Evolutionary conservation across 1,140 invertebrate genomes (phyloP), one percentile per base, ranked within the genome.

Genomic region (Yoshiicerus persimilis): DNA sequence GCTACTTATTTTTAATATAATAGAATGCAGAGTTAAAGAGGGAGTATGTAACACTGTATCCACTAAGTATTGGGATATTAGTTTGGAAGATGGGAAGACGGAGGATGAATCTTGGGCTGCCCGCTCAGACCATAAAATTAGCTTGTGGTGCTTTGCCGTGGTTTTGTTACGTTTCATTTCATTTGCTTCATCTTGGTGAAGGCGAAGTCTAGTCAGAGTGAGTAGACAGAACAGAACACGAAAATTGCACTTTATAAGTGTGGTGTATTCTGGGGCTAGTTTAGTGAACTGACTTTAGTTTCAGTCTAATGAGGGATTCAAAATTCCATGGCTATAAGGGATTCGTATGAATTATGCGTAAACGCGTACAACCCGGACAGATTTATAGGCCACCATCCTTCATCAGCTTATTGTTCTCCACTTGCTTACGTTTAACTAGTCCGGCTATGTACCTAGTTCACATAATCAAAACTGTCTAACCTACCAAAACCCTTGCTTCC

Each of bases 311-410:
- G 75, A 80, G 75, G 75, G 75, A 80, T 80, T 80, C 75, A 80
- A 80, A 80, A 80, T 80, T 80, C 75, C 75, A 80, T 80, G 75
- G 75, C 75, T 80, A 80, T n/a, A 32, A 80, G 75, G 30, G 75
- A 80, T 80, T 80, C 75, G 30, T 80, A 80, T 80, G 75, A 80
- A 80, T 80, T 80, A 80, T 80, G 75, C 75, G 75, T 80, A 80
- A 80, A 80, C 75, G 75, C 75, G 75, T 80, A 34, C 34, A 80
- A 34, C 32, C 30, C 20, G 32, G 75, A 80, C 75, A 80, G 75
- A 80, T 80, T 80, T 80, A 80, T 80, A 80, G 75, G 75, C 75
- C 75, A 80, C 75, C 75, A 80, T 80, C 30, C 75, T 80, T 80
- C 75, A 80, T 80, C 75, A 80, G 75, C 75, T 80, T 80, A 80